Evolutionary conservation across 2,113 vertebrate genomes (phyloP), one percentile per base, ranked within the genome.

Genomic region (Anhinga rufa): DNA sequence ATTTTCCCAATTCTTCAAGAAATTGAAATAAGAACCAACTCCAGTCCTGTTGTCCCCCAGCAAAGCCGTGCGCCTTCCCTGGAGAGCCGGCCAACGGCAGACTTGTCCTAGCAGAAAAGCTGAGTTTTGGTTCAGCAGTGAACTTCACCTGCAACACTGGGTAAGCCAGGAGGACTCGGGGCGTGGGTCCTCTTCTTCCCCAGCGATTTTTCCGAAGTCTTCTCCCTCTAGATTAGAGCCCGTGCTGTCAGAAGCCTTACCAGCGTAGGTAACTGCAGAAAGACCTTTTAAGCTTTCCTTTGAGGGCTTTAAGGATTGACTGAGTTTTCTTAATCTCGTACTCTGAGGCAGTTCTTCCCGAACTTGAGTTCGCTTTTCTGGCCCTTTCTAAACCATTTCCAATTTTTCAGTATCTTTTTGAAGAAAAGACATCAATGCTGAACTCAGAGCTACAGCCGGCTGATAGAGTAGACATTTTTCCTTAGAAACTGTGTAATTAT

Each of bases 51-150:
- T 60, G 64, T 64, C 65, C 69, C 86, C 44, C 91, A 97, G 96
- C 95, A 40, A 96, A 29, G 88, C 0, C 0, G 3, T 97, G 96
- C 36, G 0, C 0, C 24, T 36, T 24, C 65, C 96, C 96, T 3
- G 88, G 86, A 10, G 95, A 96, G 18, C 95, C 44, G 0, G 13
- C 3, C 22, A 52, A 96, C 0, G 96, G 96, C 80, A 66, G 77
- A 17, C 46, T 92, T 11, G 0, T 81, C 36, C 7, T 52, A 1
- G 1, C 9, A 4, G 76, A 1, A 6, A 0, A 3, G 0, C 18
- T 91, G 11, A 0, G 0, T 1, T 58, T 97, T 4, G 96, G 95
- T 6, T 83, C 95, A 14, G 1, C 28, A 1, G 92, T 46, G 13
- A 93, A 40, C 72, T 96, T 94, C 92, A 86, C 36, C 96, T 97